phyloP scores from a whole-genome alignment of 2,888 invertebrate genomes.

The Cataglyphis altisquamis region DNA sequence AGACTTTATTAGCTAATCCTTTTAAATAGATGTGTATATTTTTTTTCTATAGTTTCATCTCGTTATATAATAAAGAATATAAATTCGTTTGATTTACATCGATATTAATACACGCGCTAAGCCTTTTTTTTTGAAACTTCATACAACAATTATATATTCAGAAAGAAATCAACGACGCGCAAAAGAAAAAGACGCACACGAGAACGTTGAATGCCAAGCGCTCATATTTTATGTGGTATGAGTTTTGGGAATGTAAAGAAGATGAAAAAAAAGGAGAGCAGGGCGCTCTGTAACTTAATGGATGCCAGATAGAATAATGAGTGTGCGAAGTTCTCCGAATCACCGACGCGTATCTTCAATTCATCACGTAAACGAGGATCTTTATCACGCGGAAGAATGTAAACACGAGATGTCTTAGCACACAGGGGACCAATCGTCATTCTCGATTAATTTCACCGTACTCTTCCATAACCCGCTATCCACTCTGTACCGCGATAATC shows the following conservation, averaged over 20 bases:
- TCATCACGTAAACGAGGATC: conserved; percentile 61
- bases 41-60: conserved; percentile 42
- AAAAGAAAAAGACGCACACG: background rate
- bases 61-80: conserved; percentile 39
- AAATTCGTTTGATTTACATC: background rate
- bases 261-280: conserved; percentile 49
- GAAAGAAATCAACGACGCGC: background rate
- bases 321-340: conserved; percentile 66
- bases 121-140: background rate
- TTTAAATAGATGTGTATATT: conserved; percentile 34
- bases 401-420: conserved; percentile 64
- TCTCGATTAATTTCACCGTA: conserved; percentile 54
- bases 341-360: conserved; percentile 64
- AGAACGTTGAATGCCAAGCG: background rate
- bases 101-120: background rate
- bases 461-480: conserved; percentile 47
- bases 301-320: conserved; percentile 60
- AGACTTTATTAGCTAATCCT: conserved; percentile 41
- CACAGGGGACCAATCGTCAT: conserved; percentile 61
- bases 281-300: conserved; percentile 35
- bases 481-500: background rate
- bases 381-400: conserved; percentile 61
- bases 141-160: background rate
- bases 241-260: conserved; percentile 32
- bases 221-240: conserved; percentile 5